phyloP scores from a whole-genome alignment of 2,113 vertebrate species.

The Conger conger region DNA sequence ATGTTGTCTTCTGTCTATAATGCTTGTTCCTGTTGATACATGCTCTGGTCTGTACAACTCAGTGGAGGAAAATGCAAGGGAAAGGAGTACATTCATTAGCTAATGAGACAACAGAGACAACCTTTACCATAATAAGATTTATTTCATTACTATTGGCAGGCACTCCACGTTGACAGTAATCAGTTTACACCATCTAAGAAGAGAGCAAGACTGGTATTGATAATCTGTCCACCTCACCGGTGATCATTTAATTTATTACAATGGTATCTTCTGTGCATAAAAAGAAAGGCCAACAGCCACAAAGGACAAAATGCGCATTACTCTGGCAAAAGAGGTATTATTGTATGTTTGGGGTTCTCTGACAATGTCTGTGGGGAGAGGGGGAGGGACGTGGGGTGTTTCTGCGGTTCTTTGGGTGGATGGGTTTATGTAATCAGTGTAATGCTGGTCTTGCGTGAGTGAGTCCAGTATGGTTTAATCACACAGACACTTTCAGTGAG shows the following conservation, averaged over 20 bases:
- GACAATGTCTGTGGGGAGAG: background rate
- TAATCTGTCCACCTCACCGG: background rate
- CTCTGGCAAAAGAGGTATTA: background rate
- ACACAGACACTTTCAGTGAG: background rate
- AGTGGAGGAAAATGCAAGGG: background rate
- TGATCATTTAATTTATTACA: background rate
- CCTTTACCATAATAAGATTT: background rate
- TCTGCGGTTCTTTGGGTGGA: background rate
- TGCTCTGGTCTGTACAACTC: background rate
- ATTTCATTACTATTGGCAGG: background rate
- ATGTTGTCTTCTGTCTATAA: background rate
- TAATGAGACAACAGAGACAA: background rate
- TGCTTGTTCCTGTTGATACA: background rate
- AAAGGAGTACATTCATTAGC: background rate
- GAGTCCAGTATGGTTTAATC: background rate
- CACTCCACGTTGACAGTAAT: background rate
- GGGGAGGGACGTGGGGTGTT: background rate
- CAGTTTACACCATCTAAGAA: background rate
- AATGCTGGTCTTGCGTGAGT: background rate
- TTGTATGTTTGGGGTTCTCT: background rate
- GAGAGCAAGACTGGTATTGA: background rate
- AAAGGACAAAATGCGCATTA: background rate
- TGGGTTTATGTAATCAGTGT: background rate
- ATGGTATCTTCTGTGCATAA: background rate
- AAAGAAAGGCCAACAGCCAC: background rate